phyloP scores from a whole-genome alignment of 2,797 vertebrate species.

The Gila robusta region DNA sequence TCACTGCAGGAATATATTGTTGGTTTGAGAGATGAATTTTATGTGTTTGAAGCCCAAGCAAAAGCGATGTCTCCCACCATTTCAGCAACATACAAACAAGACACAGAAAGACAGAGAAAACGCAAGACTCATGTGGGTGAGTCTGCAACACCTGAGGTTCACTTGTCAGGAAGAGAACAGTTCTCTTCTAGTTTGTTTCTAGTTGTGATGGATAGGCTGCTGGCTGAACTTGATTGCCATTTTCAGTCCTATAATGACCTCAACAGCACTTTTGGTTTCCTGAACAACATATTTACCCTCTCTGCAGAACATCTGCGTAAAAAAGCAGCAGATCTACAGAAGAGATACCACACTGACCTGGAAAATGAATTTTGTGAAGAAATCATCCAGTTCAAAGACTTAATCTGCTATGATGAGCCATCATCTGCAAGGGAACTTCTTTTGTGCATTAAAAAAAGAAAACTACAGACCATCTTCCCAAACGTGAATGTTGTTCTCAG shows the following conservation, averaged over 20 bases:
- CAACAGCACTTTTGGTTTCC: background rate
- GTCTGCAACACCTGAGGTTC: background rate
- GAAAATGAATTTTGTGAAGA: background rate
- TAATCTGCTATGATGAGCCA: background rate
- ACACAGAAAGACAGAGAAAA: slow-evolving; percentile 19
- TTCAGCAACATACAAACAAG: slow-evolving; percentile 10
- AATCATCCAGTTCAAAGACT: background rate
- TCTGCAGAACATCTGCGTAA: background rate
- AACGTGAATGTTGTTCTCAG: background rate
- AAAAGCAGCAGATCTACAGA: background rate
- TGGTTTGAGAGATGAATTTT: background rate
- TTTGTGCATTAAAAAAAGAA: background rate
- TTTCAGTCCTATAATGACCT: no score
- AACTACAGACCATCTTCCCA: background rate
- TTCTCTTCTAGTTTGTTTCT: background rate
- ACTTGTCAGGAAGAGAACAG: background rate
- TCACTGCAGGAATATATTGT: no score
- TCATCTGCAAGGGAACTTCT: background rate
- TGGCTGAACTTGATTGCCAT: no score
- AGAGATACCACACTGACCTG: background rate
- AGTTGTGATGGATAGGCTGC: background rate
- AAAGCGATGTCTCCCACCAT: background rate
- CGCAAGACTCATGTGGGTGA: background rate
- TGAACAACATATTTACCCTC: background rate
- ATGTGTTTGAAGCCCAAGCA: no score